These are phyloP conservation scores for Grantiella picta DNA, from an alignment of 2,113 vertebrate species.

Conservation along the genomic window DNA sequence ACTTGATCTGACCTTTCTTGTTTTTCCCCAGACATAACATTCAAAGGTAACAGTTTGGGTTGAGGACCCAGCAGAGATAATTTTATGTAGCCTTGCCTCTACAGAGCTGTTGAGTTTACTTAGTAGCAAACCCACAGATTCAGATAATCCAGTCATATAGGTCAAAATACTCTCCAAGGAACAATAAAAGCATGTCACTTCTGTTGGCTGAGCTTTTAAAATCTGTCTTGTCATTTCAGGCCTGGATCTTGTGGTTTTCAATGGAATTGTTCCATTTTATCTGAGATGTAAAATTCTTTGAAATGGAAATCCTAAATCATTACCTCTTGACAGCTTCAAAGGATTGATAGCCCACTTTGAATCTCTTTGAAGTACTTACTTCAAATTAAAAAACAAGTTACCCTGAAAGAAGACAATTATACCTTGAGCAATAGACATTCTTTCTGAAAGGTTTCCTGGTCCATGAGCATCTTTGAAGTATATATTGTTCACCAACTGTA, in stretches of 20 bases:
- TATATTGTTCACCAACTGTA: neutral
- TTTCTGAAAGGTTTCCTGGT: neutral
- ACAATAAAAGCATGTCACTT: neutral
- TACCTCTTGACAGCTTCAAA: conserved; percentile 63
- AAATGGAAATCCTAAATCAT: conserved; percentile 66
- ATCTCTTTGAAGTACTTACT: conserved; percentile 62
- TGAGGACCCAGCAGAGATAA: neutral
- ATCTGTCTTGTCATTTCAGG: conserved; percentile 21
- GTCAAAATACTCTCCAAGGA: conserved; percentile 4
- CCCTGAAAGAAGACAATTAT: conserved; percentile 46
- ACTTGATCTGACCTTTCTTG: neutral
- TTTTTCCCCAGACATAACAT: neutral
- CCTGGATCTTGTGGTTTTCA: conserved; percentile 34
- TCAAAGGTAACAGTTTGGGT: neutral
- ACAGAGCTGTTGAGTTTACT: neutral
- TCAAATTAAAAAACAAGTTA: conserved; percentile 54
- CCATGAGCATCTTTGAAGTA: neutral
- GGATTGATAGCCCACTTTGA: conserved; percentile 43
- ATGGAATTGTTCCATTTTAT: conserved; percentile 56
- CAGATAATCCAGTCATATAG: neutral
- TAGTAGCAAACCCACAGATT: neutral
- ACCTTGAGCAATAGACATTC: conserved; percentile 19
- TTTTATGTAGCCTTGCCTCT: neutral
- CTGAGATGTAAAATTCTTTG: conserved; percentile 56
- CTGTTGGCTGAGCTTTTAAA: neutral